Evolutionary conservation across 1,140 invertebrate species (phyloP), one percentile per base, ranked within the genome.

Genomic region (Metopolophium dirhodum): DNA sequence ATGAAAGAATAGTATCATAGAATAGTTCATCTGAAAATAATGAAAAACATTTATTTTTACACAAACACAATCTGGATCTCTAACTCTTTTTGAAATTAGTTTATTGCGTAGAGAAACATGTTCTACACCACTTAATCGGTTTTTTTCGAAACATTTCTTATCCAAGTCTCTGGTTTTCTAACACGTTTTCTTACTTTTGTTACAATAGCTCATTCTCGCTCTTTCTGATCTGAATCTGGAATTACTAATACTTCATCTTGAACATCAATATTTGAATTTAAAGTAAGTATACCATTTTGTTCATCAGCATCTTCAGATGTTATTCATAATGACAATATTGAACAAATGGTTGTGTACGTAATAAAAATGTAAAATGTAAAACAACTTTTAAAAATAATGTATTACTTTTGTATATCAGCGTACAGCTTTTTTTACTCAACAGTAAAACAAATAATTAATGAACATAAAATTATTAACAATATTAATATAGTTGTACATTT

Each of bases 11-110:
- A 9, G 1, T 30, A n/a, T n/a, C 30, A 77, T 35, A n/a, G n/a
- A n/a, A n/a, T n/a, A n/a, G 0, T 61, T 61, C 57, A 35, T 77
- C 30, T 35, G 68, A n/a, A n/a, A 77, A 77, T 77, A 77, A 77
- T 77, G 68, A 77, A 77, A 77, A 77, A 77, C 68, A 77, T 77
- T 77, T 77, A 77, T 77, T 77, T 77, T 77, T 77, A 77, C 68
- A 77, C 8, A 77, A 35, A 77, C 26, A 77, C 26, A 77, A 77
- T 77, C 68, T 77, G 68, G n/a, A 77, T n/a, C 68, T 35, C 7
- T 77, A 35, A 77, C n/a, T 77, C 68, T 77, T n/a, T 77, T 77
- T 30, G n/a, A 35, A 35, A 77, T 35, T 14, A 11, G 30, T n/a
- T 77, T 77, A 77, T 77, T 77, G 30, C 30, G 68, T 77, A 77